Base-by-base conservation (phyloP, 1,140 invertebrate species). In the Scaptomyza graminum region DNA sequence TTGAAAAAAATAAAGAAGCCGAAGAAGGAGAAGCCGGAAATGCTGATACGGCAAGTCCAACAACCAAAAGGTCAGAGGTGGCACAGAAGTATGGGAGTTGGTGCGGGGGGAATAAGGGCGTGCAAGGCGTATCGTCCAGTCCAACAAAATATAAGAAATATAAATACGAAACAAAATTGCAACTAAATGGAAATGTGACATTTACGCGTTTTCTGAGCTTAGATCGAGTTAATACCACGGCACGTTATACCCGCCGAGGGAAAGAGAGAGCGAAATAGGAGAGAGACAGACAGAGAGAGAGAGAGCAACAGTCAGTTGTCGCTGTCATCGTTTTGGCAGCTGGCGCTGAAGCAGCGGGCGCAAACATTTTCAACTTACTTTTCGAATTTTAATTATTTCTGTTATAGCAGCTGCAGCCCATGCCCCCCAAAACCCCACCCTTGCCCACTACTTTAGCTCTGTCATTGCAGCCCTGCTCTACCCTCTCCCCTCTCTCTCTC, bases 131-230 rank as follows among this genome's bases (percentile, higher is more conserved):
- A 7, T 34, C 68, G 81, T 70, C 69, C 63, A 71, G 70, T 87
- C 67, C 63, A 88, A 87, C 67, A 70, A 87, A 82, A 31, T 31
- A 31, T 31, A 31, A 31, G 7, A 31, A 6, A 31, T 34, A 82
- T 82, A 87, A 87, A 82, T 88, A 88, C 71, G 68, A 54, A 71
- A 34, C 31, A 9, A 87, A 88, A 71, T 71, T 71, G 16, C 62
- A 50, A 70, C 50, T 88, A 88, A 88, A 88, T 88, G 83, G 83
- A 88, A 88, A 79, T 88, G 83, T 88, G 83, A 88, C 83, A 88
- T 88, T 88, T 76, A 79, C 83, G 83, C 83, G 79, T 79, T 88
- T 76, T 82, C 79, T 41, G 47, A 88, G 83, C 83, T 88, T 88
- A 88, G 83, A 88, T 80, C 62, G 83, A 88, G 84, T 74, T 88